phyloP scores from a whole-genome alignment of 2,888 invertebrate genomes.

The Iphiclides podalirius region DNA sequence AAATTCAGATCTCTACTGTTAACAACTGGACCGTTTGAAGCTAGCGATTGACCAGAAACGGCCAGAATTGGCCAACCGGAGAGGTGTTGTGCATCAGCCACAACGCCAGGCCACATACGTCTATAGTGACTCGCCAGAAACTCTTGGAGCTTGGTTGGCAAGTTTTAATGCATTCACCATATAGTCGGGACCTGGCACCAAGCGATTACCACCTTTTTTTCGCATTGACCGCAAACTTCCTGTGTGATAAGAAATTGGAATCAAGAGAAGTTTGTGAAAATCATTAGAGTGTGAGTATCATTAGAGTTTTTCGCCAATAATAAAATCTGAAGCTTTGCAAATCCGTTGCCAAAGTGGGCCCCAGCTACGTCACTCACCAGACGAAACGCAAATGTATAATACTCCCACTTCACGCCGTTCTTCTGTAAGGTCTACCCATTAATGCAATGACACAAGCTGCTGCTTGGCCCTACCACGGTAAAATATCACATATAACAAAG shows the following conservation, averaged over 20 bases:
- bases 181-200: conserved; percentile 10
- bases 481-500: too few species aligned
- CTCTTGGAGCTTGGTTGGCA: background rate
- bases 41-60: conserved; percentile 1
- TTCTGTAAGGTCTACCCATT: too few species aligned
- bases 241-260: conserved; percentile 16
- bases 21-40: conserved; percentile 59
- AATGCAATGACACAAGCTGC: too few species aligned
- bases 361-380: too few species aligned
- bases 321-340: too few species aligned
- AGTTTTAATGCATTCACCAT: conserved; percentile 5
- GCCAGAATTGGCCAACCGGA: conserved; percentile 5
- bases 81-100: conserved; percentile 5
- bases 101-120: background rate
- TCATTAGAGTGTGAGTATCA: too few species aligned
- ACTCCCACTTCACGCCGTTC: too few species aligned
- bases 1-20: conserved; percentile 38
- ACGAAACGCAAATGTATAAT: too few species aligned
- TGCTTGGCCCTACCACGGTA: too few species aligned
- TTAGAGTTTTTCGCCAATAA: too few species aligned
- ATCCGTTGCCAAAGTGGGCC: too few species aligned
- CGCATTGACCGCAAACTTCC: conserved; percentile 17
- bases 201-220: conserved; percentile 10
- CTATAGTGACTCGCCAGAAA: conserved; percentile 6
- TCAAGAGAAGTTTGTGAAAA: conserved; percentile 16